Conservation (phyloP, 2,888 invertebrate genomes). For the Apotomis capreana region DNA sequence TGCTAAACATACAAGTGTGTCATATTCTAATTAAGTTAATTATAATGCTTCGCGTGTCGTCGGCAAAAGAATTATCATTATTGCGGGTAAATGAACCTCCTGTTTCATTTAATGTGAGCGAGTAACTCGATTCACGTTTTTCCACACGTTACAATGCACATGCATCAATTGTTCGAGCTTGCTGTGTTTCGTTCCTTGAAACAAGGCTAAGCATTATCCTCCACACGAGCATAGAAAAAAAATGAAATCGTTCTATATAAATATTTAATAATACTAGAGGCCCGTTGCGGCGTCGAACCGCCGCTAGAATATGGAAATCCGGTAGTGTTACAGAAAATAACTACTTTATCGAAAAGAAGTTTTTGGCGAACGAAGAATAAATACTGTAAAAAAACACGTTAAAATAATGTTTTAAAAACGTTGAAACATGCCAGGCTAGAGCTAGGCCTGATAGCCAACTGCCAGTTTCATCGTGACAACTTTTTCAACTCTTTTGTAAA, state of each 20-base stretch:
- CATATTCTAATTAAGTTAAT: constrained; percentile 54
- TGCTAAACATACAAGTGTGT: constrained; percentile 36
- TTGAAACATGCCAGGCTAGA: too few species aligned
- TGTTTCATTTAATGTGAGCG: constrained; percentile 39
- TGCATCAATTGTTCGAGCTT: constrained; percentile 28
- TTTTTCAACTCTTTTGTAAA: too few species aligned
- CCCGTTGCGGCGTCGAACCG: too few species aligned
- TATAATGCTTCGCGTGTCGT: constrained; percentile 53
- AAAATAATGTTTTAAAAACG: too few species aligned
- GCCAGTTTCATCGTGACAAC: too few species aligned
- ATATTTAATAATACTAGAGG: background rate
- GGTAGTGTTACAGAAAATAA: too few species aligned
- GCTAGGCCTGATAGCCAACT: too few species aligned
- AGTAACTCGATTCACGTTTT: constrained; percentile 18
- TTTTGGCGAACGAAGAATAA: too few species aligned
- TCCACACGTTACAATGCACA: constrained; percentile 9
- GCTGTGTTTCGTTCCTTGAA: constrained; percentile 11
- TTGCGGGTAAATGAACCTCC: constrained; percentile 58
- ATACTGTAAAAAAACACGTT: too few species aligned
- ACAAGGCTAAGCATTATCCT: constrained; percentile 21
- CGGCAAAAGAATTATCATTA: constrained; percentile 53
- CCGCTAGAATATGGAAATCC: too few species aligned
- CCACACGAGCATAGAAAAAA: background rate
- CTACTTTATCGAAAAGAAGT: too few species aligned
- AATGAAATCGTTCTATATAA: background rate